Evolutionary conservation across 2,113 vertebrate genomes (phyloP), one percentile per base, ranked within the genome.

Genomic region (Burhinus bistriatus): DNA sequence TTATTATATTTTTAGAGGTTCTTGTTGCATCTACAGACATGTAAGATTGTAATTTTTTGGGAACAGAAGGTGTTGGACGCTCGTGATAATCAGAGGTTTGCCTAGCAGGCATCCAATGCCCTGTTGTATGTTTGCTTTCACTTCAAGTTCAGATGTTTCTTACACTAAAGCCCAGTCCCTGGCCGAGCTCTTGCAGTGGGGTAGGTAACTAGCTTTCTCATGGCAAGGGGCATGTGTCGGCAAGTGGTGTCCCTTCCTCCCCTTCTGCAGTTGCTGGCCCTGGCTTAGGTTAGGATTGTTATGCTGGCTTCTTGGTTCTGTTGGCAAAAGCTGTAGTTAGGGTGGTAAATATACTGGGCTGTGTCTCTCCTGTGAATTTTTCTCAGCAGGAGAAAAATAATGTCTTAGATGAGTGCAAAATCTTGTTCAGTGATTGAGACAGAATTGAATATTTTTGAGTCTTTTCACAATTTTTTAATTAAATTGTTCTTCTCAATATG

Each of bases 1-100:
- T 75, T 71, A 7, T 45, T 47, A 7, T 14, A 52, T 8, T 68
- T 81, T 68, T 47, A 42, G 20, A 15, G 13, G 2, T 18, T 80
- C 20, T 92, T 65, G 5, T 55, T 89, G n/a, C 2, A 6, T 38
- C 6, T 68, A 2, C 22, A 42, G 47, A 4, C 2, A 2, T 26
- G 20, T 38, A 40, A 81, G 49, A n/a, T 36, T 42, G 45, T 55
- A 1, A 3, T 29, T 12, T 52, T 1, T 19, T 32, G 20, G 17
- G 9, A 9, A 51, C 16, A 34, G 70, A 52, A 54, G 9, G 4
- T 83, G 51, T 40, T 18, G 47, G 20, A 49, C 22, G 22, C 27
- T 71, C 0, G 0, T 78, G 72, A 12, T 70, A 84, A 3, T 54
- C 51, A 62, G 59, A 62, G 55, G 8, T 49, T 87, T 7, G 3